Base-by-base conservation (phyloP, 2,113 vertebrate genomes). In the Tympanuchus pallidicinctus region DNA sequence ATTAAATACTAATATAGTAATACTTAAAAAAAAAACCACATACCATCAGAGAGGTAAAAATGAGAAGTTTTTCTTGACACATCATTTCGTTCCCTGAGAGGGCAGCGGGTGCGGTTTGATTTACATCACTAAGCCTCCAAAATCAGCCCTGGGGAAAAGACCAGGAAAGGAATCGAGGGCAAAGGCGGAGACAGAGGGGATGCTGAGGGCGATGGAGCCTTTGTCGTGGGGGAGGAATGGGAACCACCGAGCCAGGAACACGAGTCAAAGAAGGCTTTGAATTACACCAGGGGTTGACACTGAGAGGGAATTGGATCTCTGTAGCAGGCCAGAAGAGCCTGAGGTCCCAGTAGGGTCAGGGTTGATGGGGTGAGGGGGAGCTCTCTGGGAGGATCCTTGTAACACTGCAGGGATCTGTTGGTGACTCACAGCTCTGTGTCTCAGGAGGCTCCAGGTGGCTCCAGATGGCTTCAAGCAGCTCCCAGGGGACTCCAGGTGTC, bases 271-370 rank as follows among this genome's bases (percentile, higher is more conserved):
- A 50, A 30, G 69, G 40, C 11, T 17, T 15, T 47, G 36, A 52
- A 81, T 0, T 0, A 54, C 16, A 54, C 4, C 13, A 10, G 34
- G 13, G 18, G 19, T 19, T 45, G 80, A 7, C 56, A 38, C 27
- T 16, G 15, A 54, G 13, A 11, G 13, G 6, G 19, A 43, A 3
- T 8, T 22, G 24, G 56, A 25, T 56, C 19, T 56, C 42, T 74
- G 18, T 27, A 42, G 36, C 0, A 0, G 52, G 21, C 16, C 1
- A 0, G 63, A 81, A 81, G 11, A 0, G 1, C 21, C 20, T 2
- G 0, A 18, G 52, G 5, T 66, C 30, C 21, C 10, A 8, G 11
- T 11, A 1, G 6, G 64, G 20, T 4, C 3, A 2, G 22, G 16
- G 4, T n/a, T 69, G 43, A 32, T 2, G 1, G 36, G 48, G 48